A percentile compares a stretch with the other conserved stretches of the same genome.
These are phyloP conservation scores for Amphiprion percula DNA, from an alignment of 2,113 vertebrate genomes.

Conservation along the genomic window DNA sequence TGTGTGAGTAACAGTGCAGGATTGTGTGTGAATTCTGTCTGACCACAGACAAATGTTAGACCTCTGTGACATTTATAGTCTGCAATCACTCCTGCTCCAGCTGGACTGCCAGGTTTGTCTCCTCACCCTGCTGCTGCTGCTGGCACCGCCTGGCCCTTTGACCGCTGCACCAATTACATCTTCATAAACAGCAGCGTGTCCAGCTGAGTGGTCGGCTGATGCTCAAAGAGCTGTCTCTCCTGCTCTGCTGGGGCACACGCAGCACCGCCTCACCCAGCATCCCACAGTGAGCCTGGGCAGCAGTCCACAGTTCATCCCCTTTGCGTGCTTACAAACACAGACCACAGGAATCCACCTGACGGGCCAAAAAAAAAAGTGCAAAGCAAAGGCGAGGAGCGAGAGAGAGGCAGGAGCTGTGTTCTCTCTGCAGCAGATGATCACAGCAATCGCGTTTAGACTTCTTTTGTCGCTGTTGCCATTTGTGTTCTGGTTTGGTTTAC, in stretches of 20 bases:
- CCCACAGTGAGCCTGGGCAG: slow-evolving; percentile 39
- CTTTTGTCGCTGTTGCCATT: slow-evolving; percentile 24
- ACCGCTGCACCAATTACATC: slow-evolving; percentile 63
- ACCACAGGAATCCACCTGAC: slow-evolving; percentile 75
- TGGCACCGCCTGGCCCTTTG: slow-evolving; percentile 40
- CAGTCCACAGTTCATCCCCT: slow-evolving; percentile 44
- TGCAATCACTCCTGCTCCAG: slow-evolving; percentile 65
- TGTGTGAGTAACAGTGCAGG: neutral
- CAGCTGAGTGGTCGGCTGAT: slow-evolving; percentile 54
- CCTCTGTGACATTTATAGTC: slow-evolving; percentile 40
- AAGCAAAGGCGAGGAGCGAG: slow-evolving; percentile 3
- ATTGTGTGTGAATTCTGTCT: slow-evolving; percentile 5
- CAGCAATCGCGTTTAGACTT: slow-evolving; percentile 30
- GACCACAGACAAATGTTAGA: slow-evolving; percentile 19
- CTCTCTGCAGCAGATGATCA: slow-evolving; percentile 41
- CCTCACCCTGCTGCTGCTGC: slow-evolving; percentile 32
- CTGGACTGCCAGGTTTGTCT: slow-evolving; percentile 37
- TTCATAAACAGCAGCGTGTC: slow-evolving; percentile 59
- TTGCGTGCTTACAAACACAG: slow-evolving; percentile 71
- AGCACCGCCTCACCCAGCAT: slow-evolving; percentile 28
- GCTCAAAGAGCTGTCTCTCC: slow-evolving; percentile 47
- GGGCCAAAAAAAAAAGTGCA: slow-evolving; percentile 45
- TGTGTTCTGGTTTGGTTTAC: slow-evolving; percentile 27
- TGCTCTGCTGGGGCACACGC: slow-evolving; percentile 31
- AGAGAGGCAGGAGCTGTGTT: slow-evolving; percentile 14